phyloP scores from a whole-genome alignment of 53 echinoderm and acorn worm species.

The Paracentrotus lividus region DNA sequence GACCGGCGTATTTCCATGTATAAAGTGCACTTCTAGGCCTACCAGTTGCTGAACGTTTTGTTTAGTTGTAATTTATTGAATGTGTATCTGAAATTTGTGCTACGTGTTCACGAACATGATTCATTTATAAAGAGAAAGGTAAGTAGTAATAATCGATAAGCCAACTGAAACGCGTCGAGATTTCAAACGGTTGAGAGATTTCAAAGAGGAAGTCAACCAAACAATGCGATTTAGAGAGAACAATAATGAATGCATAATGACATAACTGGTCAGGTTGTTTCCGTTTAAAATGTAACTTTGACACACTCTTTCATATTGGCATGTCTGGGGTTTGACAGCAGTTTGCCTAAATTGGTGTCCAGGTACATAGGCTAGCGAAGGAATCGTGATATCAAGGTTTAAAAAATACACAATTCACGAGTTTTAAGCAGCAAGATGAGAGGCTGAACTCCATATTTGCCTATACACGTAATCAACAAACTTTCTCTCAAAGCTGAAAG shows the following conservation, averaged over 20 bases:
- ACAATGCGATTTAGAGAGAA: neutral
- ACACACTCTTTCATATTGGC: too few relatives aligned
- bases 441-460: neutral
- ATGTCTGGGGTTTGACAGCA: neutral
- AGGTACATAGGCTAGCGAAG: too few relatives aligned
- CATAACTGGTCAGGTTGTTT: neutral
- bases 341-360: too few relatives aligned
- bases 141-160: neutral
- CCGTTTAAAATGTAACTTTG: too few relatives aligned
- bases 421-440: too few relatives aligned
- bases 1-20: too few relatives aligned
- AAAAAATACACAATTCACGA: neutral
- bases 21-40: too few relatives aligned
- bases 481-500: constrained; percentile 26
- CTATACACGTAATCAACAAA: neutral
- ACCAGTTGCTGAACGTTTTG: too few relatives aligned
- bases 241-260: neutral
- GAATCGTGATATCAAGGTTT: neutral
- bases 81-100: too few relatives aligned
- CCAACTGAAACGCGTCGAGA: neutral
- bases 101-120: too few relatives aligned
- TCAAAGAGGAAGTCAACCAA: neutral
- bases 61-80: too few relatives aligned
- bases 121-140: too few relatives aligned
- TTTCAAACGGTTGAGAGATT: neutral